Percentiles rank a stretch among this genome's conserved stretches.
Conservation (phyloP, 1,140 invertebrate species). For the Zaprionus gabonicus region DNA sequence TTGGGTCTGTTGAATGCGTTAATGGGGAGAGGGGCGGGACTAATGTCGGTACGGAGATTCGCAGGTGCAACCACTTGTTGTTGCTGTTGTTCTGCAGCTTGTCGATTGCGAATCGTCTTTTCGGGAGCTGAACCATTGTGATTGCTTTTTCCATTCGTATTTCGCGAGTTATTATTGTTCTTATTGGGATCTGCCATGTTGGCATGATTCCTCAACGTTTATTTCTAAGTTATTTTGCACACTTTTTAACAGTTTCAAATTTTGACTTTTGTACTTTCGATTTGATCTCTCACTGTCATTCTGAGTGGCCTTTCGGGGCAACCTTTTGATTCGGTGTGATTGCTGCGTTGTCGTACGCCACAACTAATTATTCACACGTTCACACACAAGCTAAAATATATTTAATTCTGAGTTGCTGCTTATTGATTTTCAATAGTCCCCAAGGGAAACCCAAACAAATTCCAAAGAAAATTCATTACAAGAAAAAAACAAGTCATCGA, state of each 20-base stretch:
- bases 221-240: constrained; percentile 1
- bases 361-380: constrained; percentile 42
- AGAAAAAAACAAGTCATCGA: constrained; percentile 50
- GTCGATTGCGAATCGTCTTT: constrained; percentile 34
- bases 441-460: not conserved
- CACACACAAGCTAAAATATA: not conserved
- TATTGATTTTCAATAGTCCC: constrained; percentile 36
- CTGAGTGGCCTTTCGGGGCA: constrained; percentile 14
- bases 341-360: constrained; percentile 15
- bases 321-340: constrained; percentile 19
- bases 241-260: constrained; percentile 6
- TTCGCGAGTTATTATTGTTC: constrained; percentile 34
- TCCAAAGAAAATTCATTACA: constrained; percentile 8
- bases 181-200: constrained; percentile 66
- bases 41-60: not conserved
- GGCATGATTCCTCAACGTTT: constrained; percentile 49
- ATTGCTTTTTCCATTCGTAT: constrained; percentile 11
- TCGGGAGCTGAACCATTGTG: not conserved
- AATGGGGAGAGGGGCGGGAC: not conserved
- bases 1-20: not conserved
- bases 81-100: not conserved
- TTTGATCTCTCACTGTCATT: constrained; percentile 53
- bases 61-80: not conserved
- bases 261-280: constrained; percentile 52
- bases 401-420: not conserved